phyloP scores from a whole-genome alignment of 2,888 invertebrate genomes.

The Dorcus hopei region DNA sequence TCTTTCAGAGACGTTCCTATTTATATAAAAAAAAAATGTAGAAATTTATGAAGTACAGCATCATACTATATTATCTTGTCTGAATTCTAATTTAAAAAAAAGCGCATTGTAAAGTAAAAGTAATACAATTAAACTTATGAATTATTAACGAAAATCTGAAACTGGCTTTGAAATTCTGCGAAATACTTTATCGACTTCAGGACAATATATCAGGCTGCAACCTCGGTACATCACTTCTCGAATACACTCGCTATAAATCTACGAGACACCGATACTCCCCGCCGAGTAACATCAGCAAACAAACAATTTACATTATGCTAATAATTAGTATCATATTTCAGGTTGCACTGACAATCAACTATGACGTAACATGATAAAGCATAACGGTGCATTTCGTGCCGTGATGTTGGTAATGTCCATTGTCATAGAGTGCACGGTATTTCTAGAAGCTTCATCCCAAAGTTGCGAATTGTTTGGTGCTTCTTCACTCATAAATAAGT shows the following conservation, averaged over 20 bases:
- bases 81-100: no score
- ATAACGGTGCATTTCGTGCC: not conserved
- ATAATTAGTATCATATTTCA: conserved; percentile 2
- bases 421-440: not conserved
- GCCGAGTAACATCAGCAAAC: not conserved
- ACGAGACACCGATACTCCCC: not conserved
- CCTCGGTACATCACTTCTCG: not conserved
- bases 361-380: not conserved
- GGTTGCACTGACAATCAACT: not conserved
- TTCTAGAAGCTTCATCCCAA: not conserved
- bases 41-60: no score
- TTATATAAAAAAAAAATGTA: no score
- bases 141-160: not conserved
- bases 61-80: no score
- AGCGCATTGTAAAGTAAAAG: no score
- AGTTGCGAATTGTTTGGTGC: not conserved
- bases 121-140: not conserved
- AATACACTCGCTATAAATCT: not conserved
- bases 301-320: conserved; percentile 1
- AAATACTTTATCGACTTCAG: not conserved
- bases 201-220: not conserved
- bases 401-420: not conserved
- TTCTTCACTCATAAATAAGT: no score
- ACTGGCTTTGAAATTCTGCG: not conserved
- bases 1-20: no score